Evolutionary conservation across 2,797 vertebrate genomes (phyloP).

Genomic region (Cercopithecus diana): DNA sequence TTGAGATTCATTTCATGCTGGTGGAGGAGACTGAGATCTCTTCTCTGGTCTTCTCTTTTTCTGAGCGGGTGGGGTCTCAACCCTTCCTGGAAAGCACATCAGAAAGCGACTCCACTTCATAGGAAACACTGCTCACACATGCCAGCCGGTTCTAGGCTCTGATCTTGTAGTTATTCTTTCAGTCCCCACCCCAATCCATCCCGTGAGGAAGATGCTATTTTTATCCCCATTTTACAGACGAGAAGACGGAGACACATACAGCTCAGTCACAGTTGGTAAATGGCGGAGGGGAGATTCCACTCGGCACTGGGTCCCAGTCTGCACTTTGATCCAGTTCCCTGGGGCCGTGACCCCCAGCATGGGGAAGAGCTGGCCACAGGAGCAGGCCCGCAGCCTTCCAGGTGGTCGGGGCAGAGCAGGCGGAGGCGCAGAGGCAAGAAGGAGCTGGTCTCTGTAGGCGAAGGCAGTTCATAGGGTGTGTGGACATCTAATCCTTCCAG

Average conservation of each 20-base stretch:
- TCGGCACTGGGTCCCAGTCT: background rate
- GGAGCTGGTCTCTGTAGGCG: fast-evolving
- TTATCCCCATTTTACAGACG: background rate
- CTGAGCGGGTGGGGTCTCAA: background rate
- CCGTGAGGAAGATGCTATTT: background rate
- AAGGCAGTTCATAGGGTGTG: fast-evolving
- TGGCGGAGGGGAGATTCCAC: background rate
- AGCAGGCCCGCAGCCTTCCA: fast-evolving
- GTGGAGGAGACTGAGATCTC: background rate
- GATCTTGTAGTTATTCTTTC: no score
- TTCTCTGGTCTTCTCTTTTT: background rate
- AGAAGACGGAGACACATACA: background rate
- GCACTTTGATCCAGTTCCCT: background rate
- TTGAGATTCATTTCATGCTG: background rate
- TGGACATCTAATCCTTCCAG: background rate
- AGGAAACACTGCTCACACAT: no score
- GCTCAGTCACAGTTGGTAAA: background rate
- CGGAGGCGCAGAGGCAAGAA: no score
- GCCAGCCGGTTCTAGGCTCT: background rate
- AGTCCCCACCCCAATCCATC: background rate
- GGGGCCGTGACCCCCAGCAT: background rate
- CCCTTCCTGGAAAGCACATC: background rate
- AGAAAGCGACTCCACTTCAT: background rate
- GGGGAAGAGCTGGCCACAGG: background rate
- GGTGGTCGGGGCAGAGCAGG: fast-evolving